Conservation (phyloP, 2,113 vertebrate species). For the Halcyon malimbica region DNA sequence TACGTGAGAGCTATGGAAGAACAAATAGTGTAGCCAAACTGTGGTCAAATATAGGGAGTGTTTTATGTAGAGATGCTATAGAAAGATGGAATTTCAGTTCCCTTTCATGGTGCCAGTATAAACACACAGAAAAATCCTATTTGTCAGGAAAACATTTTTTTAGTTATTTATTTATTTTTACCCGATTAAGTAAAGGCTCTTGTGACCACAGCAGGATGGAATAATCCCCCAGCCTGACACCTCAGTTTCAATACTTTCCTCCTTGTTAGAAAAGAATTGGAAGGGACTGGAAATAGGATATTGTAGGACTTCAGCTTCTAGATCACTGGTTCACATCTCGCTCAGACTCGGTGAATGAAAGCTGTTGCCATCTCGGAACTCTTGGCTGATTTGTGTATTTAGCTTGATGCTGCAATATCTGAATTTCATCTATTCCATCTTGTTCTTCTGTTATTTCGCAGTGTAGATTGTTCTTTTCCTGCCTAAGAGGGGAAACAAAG, state of each 20-base stretch:
- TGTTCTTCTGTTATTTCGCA: background rate
- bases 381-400: background rate
- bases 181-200: background rate
- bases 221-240: background rate
- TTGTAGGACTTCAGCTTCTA: background rate
- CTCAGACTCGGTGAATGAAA: background rate
- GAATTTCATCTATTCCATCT: background rate
- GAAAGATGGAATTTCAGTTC: constrained; percentile 34
- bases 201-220: background rate
- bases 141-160: background rate
- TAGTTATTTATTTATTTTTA: background rate
- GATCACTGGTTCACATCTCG: background rate
- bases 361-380: background rate
- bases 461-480: background rate
- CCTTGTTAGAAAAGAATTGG: background rate
- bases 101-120: background rate
- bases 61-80: constrained; percentile 4
- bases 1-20: background rate
- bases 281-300: background rate
- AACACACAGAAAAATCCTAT: constrained; percentile 3
- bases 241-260: background rate
- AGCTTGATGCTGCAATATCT: background rate
- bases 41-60: constrained; percentile 7
- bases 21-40: constrained; percentile 3
- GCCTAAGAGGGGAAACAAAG: background rate